Base-by-base conservation (phyloP, 2,797 vertebrate species). In the Rhincodon typus region DNA sequence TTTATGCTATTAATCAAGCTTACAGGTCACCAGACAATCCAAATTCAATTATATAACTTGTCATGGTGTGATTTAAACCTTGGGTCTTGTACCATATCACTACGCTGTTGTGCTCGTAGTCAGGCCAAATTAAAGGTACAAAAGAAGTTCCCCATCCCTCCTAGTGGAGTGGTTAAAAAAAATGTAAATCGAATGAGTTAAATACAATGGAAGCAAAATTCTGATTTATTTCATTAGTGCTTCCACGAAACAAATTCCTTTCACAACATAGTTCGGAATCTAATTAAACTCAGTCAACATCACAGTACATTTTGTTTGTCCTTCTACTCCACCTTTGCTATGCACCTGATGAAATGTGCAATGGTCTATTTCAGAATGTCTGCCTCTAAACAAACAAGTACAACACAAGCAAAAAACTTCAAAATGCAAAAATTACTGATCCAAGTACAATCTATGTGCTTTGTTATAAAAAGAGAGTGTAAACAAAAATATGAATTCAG, bases 401-500 rank as follows among this genome's bases (percentile, higher is more conserved):
- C 6, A 72, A 94, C 69, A 94, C 25, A 17, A 50, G 42, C 38
- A 46, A 72, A 94, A 94, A 50, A 25, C 38, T 30, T 23, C 25
- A 94, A 53, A 94, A 46, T 50, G 94, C 34, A 27, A 6, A 17
- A 94, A 72, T 15, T 74, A 94, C 34, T 94, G 94, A 94, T 94
- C 4, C 42, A 94, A 70, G 23, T 42, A 53, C 67, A 94, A 72
- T 30, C 42, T 5, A 74, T n/a, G 4, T 42, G 6, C 38, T 38
- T 90, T 90, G 3, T 94, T 72, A 17, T 70, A 5, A 25, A 69
- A 94, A 23, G 10, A 23, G 10, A 74, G 57, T 62, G 57, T 62
- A 46, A 90, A 62, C 38, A 69, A 94, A 46, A 94, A 94, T 50
- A 3, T 17, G 12, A 34, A 5, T 94, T 94, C 25, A 13, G 93